Evolutionary conservation across 2,113 vertebrate species (phyloP), one percentile per base, ranked within the genome.

Genomic region (Coturnix japonica): DNA sequence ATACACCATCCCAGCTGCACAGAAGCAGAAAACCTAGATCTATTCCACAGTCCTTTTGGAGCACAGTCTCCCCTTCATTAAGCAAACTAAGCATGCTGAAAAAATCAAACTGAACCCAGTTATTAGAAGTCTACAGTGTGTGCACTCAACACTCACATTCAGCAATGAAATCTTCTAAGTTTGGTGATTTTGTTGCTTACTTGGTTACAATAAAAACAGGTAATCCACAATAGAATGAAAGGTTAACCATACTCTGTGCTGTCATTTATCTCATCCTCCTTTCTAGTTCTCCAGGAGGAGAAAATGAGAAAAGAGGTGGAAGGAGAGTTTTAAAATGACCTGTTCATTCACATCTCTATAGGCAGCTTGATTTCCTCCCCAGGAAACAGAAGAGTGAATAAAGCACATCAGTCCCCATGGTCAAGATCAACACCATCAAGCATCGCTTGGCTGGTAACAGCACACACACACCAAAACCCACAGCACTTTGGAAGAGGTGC

Each of bases 21-120:
- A 89, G 56, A 64, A 81, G 51, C 47, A 47, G 80, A 78, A 66
- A 91, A 81, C 61, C 37, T 57, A 77, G 33, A 89, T 69, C 64
- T 61, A 71, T n/a, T 39, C 51, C 35, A 71, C 14, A 25, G 35
- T 80, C 81, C 13, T 12, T 49, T 70, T 13, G 76, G 51, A 79
- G 67, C 25, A 76, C 33, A 80, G 64, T 39, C 49, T 73, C 78
- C 54, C 69, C 89, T 71, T 89, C 81, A 92, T 80, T 64, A 87
- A 53, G 35, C 78, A 92, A 95, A 80, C 64, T 67, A 87, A 80
- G 47, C 41, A 77, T 44, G 80, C 23, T 71, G 71, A 77, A 89
- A 89, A 93, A 91, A 75, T 20, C 39, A 51, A 76, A 61, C 25
- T 35, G n/a, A 92, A 82, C 73, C 53, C 60, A 74, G 33, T 30